phyloP scores from a whole-genome alignment of 2,888 invertebrate species.

The Dicyrtoma fusca region DNA sequence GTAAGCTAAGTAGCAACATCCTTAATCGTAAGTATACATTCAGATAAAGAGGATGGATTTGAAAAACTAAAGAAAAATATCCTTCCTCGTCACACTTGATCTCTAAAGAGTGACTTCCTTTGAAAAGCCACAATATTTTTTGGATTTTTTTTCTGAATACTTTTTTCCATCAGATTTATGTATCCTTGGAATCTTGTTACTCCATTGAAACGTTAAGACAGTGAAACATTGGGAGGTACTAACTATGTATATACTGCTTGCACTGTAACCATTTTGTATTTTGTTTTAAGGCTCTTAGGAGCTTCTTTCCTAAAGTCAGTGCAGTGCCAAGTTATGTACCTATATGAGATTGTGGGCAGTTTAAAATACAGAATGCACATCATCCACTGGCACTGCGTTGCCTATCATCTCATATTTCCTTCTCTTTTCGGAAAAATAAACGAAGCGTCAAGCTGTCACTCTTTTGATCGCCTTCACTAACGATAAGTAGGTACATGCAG shows the following conservation, averaged over 20 bases:
- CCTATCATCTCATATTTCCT: not conserved
- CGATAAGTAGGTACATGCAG: too few species aligned
- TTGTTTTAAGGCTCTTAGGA: too few species aligned
- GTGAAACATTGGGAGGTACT: too few species aligned
- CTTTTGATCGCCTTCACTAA: constrained; percentile 10
- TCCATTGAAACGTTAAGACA: too few species aligned
- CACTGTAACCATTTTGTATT: too few species aligned
- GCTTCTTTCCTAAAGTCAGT: too few species aligned
- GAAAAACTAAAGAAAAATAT: constrained; percentile 9
- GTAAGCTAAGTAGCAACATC: not conserved
- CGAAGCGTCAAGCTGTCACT: constrained; percentile 17
- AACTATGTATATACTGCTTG: too few species aligned
- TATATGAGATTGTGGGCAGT: too few species aligned
- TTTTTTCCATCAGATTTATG: not conserved
- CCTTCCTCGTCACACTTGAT: constrained; percentile 36
- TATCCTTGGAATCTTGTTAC: too few species aligned
- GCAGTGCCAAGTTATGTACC: too few species aligned
- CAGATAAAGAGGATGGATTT: not conserved
- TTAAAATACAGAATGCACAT: too few species aligned
- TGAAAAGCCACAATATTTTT: constrained; percentile 6
- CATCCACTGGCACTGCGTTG: too few species aligned
- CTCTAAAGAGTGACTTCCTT: constrained; percentile 39
- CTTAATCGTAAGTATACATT: not conserved
- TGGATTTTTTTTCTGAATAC: not conserved
- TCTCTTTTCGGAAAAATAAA: constrained; percentile 13